Evolutionary conservation across 2,797 vertebrate species (phyloP).

Genomic region (Lagorchestes hirsutus): DNA sequence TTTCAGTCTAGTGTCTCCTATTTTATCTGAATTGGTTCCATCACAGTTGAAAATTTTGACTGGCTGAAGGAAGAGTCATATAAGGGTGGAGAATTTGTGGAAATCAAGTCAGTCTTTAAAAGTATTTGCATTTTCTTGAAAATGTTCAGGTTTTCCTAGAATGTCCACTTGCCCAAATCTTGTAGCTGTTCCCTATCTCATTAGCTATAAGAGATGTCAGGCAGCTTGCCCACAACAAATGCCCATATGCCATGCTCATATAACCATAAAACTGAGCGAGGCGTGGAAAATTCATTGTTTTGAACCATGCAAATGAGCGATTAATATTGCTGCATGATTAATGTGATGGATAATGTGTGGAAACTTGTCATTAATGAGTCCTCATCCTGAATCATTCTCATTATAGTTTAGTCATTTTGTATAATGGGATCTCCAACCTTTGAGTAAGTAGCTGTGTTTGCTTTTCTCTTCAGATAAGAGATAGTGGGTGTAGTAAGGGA

Average conservation of each 20-base stretch:
- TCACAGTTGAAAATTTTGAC: not conserved
- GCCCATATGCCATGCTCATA: not conserved
- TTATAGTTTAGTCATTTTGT: not conserved
- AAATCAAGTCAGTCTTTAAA: not conserved
- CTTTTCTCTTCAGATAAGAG: not conserved
- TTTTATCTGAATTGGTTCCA: not conserved
- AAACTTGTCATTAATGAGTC: not conserved
- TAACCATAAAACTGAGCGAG: not conserved
- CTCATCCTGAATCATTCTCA: not conserved
- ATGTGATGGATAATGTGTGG: not conserved
- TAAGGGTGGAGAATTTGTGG: not conserved
- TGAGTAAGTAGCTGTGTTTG: not conserved
- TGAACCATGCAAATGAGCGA: slow-evolving; percentile 1
- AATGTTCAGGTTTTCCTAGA: not conserved
- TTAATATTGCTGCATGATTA: slow-evolving; percentile 1
- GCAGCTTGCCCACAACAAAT: not conserved
- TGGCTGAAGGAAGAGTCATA: not conserved
- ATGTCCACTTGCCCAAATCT: not conserved
- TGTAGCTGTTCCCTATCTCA: not conserved
- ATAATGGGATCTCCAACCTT: not conserved
- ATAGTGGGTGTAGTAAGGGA: not conserved
- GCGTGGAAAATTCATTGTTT: not conserved
- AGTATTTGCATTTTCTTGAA: not conserved
- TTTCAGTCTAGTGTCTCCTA: not conserved
- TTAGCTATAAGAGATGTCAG: not conserved